Conservation (phyloP, 2,888 invertebrate genomes). For the Parapristionchus giblindavisi region DNA sequence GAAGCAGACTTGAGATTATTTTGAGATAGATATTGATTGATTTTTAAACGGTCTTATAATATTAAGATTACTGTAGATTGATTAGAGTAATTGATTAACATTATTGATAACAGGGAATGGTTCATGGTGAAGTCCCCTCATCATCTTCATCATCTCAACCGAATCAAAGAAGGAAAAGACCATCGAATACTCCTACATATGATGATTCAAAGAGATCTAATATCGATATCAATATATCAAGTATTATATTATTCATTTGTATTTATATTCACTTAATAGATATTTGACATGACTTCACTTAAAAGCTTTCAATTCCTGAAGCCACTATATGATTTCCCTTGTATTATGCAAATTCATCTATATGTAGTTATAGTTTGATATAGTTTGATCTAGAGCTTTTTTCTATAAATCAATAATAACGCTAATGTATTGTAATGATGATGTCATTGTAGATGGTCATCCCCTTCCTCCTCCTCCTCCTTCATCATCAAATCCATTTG, state of each 20-base stretch:
- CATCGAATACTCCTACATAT: constrained; percentile 8
- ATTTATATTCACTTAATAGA: no score
- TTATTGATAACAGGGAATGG: constrained; percentile 18
- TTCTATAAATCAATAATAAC: not conserved
- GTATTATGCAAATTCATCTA: no score
- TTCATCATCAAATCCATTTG: constrained; percentile 8
- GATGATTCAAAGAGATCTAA: constrained; percentile 2
- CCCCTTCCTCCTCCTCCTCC: not conserved
- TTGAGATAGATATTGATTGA: not conserved
- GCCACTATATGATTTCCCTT: no score
- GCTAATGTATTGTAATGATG: not conserved
- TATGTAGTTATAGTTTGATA: no score
- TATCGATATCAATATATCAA: not conserved
- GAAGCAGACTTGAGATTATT: not conserved
- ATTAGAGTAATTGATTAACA: no score
- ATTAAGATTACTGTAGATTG: no score
- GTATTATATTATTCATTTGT: no score
- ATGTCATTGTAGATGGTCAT: not conserved
- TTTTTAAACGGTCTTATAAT: not conserved
- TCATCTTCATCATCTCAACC: no score
- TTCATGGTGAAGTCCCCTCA: no score
- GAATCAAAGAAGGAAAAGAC: constrained; percentile 7
- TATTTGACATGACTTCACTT: no score
- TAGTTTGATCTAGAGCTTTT: no score
- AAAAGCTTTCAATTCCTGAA: no score